Evolutionary conservation across 2,888 invertebrate species (phyloP).

Genomic region (Drosophila rubida): DNA sequence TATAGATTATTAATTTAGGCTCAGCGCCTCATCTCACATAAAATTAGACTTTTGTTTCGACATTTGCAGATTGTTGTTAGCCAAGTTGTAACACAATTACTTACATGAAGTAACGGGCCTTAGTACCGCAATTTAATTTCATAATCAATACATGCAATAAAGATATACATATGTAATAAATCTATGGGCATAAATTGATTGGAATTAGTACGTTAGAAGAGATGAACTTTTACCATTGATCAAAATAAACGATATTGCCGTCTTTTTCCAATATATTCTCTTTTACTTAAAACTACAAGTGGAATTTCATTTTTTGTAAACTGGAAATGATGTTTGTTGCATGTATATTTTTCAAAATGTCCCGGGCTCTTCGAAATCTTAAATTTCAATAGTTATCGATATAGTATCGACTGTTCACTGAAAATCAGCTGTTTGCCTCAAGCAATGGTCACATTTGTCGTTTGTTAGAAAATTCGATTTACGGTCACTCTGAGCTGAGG

Average conservation of each 20-base stretch:
- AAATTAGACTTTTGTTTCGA: conserved; percentile 20
- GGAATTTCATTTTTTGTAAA: not conserved
- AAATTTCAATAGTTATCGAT: conserved; percentile 5
- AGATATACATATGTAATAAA: conserved; percentile 70
- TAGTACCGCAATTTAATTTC: conserved; percentile 53
- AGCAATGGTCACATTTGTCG: not conserved
- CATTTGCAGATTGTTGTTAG: conserved; percentile 22
- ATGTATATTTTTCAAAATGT: conserved; percentile 10
- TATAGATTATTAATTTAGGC: conserved; percentile 20
- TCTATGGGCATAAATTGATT: conserved; percentile 46
- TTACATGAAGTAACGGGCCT: conserved; percentile 37
- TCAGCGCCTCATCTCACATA: conserved; percentile 18
- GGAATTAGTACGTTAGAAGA: conserved; percentile 40
- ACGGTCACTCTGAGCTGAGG: conserved; percentile 26
- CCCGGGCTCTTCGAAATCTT: not conserved
- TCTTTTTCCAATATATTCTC: conserved; percentile 40
- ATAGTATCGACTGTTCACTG: not conserved
- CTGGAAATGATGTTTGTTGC: not conserved
- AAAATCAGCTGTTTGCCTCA: conserved; percentile 7
- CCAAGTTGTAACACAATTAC: conserved; percentile 43
- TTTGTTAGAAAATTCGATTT: conserved; percentile 10
- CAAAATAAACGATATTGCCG: conserved; percentile 51
- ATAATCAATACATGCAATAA: conserved; percentile 76
- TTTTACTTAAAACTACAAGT: not conserved
- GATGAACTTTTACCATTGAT: conserved; percentile 52